Conservation (phyloP, 2,113 vertebrate species). For the Hoplias malabaricus region DNA sequence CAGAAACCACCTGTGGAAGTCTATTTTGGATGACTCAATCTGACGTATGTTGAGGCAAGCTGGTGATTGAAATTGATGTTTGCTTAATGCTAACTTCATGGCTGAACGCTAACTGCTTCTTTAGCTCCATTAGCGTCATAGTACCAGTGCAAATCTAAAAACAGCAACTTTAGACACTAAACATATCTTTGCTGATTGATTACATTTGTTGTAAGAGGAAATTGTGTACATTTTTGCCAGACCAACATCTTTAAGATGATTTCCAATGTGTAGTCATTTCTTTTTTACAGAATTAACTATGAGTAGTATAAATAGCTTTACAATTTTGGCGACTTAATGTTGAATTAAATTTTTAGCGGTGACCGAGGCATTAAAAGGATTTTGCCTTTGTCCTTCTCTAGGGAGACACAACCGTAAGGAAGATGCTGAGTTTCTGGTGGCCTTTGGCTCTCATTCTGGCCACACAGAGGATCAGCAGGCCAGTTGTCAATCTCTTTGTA, state of each 20-base stretch:
- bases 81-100: neutral
- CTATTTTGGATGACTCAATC: neutral
- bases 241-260: neutral
- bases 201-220: too few species aligned
- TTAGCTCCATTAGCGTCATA: too few species aligned
- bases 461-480: slow-evolving; percentile 94
- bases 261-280: neutral
- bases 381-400: slow-evolving; percentile 54
- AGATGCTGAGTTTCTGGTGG: slow-evolving; percentile 99
- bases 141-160: too few species aligned
- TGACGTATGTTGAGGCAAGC: neutral
- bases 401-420: slow-evolving; percentile 93
- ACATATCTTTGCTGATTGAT: too few species aligned
- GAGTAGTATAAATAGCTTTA: too few species aligned
- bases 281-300: too few species aligned
- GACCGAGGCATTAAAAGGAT: neutral
- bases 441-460: slow-evolving; percentile 94
- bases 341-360: neutral
- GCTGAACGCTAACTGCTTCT: too few species aligned
- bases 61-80: neutral
- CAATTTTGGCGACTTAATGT: too few species aligned
- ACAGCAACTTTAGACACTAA: too few species aligned
- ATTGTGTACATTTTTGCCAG: too few species aligned
- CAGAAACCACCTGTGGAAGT: neutral
- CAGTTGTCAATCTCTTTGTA: slow-evolving; percentile 97